Evolutionary conservation across 2,113 vertebrate species (phyloP).

Genomic region (Dasypus novemcinctus): DNA sequence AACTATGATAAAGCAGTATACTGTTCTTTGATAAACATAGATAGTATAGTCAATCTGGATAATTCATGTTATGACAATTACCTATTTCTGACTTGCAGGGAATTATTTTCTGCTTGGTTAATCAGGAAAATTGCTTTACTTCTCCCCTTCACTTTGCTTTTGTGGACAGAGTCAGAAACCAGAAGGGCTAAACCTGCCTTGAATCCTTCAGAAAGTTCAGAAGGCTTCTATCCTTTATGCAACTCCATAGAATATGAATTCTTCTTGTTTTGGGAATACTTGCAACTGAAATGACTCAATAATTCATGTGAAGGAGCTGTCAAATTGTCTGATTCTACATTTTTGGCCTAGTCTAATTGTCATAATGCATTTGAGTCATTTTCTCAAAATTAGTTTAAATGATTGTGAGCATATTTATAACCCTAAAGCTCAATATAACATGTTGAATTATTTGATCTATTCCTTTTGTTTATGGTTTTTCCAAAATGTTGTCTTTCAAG

Average conservation of each 20-base stretch:
- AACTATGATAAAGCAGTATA: background rate
- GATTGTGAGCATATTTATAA: slow-evolving; percentile 4
- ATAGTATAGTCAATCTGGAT: slow-evolving; percentile 2
- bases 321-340: slow-evolving; percentile 23
- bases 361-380: slow-evolving; percentile 15
- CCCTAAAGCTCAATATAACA: background rate
- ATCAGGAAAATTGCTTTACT: slow-evolving; percentile 53
- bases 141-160: background rate
- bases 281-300: slow-evolving; percentile 45
- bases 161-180: background rate
- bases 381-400: background rate
- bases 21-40: background rate
- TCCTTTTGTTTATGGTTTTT: slow-evolving; percentile 16
- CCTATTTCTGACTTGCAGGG: background rate
- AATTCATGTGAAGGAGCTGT: slow-evolving; percentile 24
- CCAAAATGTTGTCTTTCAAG: background rate
- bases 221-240: background rate
- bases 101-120: slow-evolving; percentile 58
- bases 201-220: slow-evolving; percentile 22
- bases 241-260: slow-evolving; percentile 37
- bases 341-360: background rate
- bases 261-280: slow-evolving; percentile 40
- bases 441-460: slow-evolving; percentile 1
- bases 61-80: slow-evolving; percentile 7
- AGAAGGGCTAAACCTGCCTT: slow-evolving; percentile 17